Conservation (phyloP, 2,113 vertebrate species). For the Saguinus imperator region DNA sequence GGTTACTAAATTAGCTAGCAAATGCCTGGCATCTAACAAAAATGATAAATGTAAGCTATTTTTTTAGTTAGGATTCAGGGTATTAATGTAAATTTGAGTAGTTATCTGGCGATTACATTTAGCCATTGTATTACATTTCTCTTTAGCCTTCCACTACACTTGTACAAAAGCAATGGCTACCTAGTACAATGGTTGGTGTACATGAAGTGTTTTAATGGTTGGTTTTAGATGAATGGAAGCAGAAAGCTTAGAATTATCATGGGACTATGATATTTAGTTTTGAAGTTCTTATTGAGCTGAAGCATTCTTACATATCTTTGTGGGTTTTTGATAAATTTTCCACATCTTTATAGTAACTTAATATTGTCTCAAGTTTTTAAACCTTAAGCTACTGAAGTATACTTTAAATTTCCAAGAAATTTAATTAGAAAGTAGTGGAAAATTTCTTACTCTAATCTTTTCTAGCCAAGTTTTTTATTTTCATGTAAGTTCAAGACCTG, state of each 20-base stretch:
- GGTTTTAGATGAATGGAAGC: not conserved
- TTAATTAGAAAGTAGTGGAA: conserved; percentile 56
- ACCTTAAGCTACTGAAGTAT: conserved; percentile 58
- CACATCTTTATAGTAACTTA: conserved; percentile 61
- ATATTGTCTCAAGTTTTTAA: conserved; percentile 68
- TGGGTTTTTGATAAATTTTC: conserved; percentile 40
- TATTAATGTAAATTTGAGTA: not conserved
- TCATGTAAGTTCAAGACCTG: conserved; percentile 44
- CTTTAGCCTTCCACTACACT: not conserved
- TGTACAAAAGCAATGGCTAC: not conserved
- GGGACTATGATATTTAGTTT: not conserved
- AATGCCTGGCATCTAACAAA: not conserved
- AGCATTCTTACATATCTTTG: not conserved
- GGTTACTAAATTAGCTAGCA: not conserved
- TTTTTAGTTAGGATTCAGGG: not conserved
- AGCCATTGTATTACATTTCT: not conserved
- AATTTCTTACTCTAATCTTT: conserved; percentile 24
- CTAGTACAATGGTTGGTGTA: not conserved
- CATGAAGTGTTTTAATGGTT: not conserved
- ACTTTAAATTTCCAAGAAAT: conserved; percentile 51
- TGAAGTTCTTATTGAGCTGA: conserved; percentile 31
- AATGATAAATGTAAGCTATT: not conserved
- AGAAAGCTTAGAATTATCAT: not conserved
- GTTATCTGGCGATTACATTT: not conserved
- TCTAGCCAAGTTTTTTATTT: conserved; percentile 16